Evolutionary conservation across 1,140 invertebrate species (phyloP), one percentile per base, ranked within the genome.

Genomic region (Drosophila sproati): DNA sequence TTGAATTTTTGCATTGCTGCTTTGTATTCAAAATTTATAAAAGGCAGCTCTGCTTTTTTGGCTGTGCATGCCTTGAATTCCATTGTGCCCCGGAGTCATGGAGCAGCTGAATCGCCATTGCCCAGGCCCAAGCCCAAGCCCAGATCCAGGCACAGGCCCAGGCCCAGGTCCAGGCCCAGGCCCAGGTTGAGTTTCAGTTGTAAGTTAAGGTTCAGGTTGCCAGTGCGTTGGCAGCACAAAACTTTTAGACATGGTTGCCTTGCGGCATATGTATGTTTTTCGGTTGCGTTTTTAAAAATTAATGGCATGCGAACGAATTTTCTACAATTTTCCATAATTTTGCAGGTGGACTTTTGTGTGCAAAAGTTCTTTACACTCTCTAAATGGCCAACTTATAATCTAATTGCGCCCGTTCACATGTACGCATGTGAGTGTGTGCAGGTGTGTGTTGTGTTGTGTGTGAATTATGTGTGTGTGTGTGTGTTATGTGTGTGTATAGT

Each of bases 301-400:
- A 88, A 88, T 88, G 85, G 85, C 78, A 88, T 89, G 85, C 85
- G 80, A 88, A 89, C 73, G 20, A 20, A 88, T 78, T 88, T 89
- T 89, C 78, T 70, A 20, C 20, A 88, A 88, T 89, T 88, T 89
- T 88, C 85, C 85, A 88, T 88, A 88, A 88, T 89, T 88, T 88
- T 88, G 85, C 80, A 88, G 78, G 85, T 89, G 85, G 85, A 89
- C 85, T 88, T 88, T 88, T 88, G 77, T 88, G 73, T 88, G 80
- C 77, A 60, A 88, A 88, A 88, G 85, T 88, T 88, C 80, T 88
- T 88, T 87, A 82, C 80, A 75, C 39, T 43, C 6, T 43, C 4
- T 43, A 43, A 4, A 34, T 5, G 87, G 76, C 79, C 80, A 88
- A 87, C 80, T 88, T 88, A 88, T 88, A 88, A 88, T 88, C 83